Conservation (phyloP, 2,888 invertebrate species). For the Chaitophorus viminalis region DNA sequence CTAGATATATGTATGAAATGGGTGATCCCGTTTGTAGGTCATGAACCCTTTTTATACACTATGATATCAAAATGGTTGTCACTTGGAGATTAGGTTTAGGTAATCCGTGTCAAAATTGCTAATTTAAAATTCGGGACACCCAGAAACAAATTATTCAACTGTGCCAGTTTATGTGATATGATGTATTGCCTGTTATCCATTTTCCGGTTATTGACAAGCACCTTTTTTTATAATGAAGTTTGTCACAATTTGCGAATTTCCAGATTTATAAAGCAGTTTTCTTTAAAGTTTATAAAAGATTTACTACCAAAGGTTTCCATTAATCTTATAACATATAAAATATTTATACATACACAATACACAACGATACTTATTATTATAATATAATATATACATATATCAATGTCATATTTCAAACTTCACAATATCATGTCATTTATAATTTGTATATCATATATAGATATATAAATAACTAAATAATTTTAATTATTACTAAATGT, state of each 20-base stretch:
- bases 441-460: not conserved
- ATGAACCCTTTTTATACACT: conserved; percentile 1
- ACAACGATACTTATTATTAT: not conserved
- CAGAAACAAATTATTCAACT: conserved; percentile 30
- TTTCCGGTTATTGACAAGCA: conserved; percentile 22
- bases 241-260: not conserved
- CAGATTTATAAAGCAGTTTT: conserved; percentile 29
- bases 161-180: not conserved
- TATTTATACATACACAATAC: not conserved
- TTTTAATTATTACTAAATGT: no score
- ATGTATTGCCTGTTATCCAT: conserved; percentile 33
- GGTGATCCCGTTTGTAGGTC: conserved; percentile 2
- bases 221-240: conserved; percentile 5
- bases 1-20: not conserved
- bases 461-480: no score
- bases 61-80: conserved; percentile 28
- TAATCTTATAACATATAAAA: not conserved
- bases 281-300: not conserved
- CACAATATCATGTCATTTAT: not conserved
- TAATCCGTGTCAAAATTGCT: conserved; percentile 41
- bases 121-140: conserved; percentile 7
- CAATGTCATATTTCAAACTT: not conserved
- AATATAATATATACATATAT: not conserved
- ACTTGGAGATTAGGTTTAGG: conserved; percentile 15
- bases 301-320: not conserved